Base-by-base conservation (phyloP, 2,113 vertebrate species). In the Apteryx owenii region DNA sequence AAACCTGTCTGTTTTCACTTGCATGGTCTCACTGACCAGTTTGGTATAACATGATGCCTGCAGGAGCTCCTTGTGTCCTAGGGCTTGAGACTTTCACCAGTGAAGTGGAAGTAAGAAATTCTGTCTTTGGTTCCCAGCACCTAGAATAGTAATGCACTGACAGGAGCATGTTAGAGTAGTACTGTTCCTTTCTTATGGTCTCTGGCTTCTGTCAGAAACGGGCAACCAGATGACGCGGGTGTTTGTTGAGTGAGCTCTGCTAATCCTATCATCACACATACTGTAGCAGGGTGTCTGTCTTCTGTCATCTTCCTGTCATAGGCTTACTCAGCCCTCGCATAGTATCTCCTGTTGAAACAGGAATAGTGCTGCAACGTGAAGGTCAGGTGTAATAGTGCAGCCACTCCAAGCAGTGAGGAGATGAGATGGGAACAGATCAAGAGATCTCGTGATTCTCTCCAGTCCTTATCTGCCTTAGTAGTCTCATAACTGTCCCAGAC, bases 351-450 rank as follows among this genome's bases (percentile, higher is more conserved):
- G 46, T 28, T n/a, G 53, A 48, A 20, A 20, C 2, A 14, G 73
- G 61, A 78, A 0, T 3, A 1, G n/a, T 65, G 38, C 44, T 0
- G 1, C 14, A 23, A 1, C 6, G 10, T 21, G 48, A 21, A 1
- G 3, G n/a, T 18, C 42, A 19, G 68, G n/a, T 44, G 36, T 53
- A 17, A 36, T 20, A 51, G 56, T 3, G 3, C 44, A 73, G 76
- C 53, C 0, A 0, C 48, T 77, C 58, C 0, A 7, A 38, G 69
- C 12, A 0, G 54, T 22, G 78, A 58, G 31, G n/a, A 76, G n/a
- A 42, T 53, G 1, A 0, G 56, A 36, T 13, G 4, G 23, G 29
- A 40, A 66, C 78, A 53, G 44, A 38, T 23, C 18, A 6, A 31
- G 62, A 51, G 68, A 19, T 70, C 77, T 8, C 48, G 72, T 60